Evolutionary conservation across 2,113 vertebrate species (phyloP).

Genomic region (Nothoprocta perdicaria): DNA sequence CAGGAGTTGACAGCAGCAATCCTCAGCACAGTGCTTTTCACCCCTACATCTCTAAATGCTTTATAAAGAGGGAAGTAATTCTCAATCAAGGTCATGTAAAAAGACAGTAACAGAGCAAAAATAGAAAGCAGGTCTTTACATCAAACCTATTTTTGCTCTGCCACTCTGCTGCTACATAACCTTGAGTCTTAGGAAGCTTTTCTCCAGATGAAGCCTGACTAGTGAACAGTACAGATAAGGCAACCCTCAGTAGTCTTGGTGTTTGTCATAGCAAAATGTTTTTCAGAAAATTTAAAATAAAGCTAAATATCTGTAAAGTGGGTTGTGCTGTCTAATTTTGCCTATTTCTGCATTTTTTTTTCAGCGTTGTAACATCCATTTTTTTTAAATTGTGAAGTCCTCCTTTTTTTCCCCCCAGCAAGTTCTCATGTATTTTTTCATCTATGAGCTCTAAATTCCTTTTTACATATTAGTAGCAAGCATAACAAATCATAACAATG

Average conservation of each 20-base stretch:
- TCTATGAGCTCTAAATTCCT: neutral
- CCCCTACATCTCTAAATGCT: neutral
- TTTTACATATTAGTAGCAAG: neutral
- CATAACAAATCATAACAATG: neutral
- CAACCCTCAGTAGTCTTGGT: neutral
- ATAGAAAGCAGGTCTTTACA: neutral
- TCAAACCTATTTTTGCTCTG: neutral
- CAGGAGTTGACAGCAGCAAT: neutral
- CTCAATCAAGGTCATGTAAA: neutral
- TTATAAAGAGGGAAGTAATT: neutral
- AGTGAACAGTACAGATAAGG: neutral
- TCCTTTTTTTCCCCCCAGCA: too few relatives aligned
- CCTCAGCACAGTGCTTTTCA: neutral
- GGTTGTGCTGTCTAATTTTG: neutral
- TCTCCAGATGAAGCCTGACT: neutral
- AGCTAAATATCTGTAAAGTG: neutral
- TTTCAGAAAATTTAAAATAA: neutral
- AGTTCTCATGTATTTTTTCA: neutral
- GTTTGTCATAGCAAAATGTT: neutral
- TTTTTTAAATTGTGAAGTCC: neutral
- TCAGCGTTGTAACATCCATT: neutral
- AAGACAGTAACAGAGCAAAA: neutral
- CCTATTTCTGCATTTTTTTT: neutral
- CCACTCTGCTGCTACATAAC: neutral
- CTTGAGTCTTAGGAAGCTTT: neutral